Evolutionary conservation across 2,888 invertebrate genomes (phyloP).

Genomic region (Thelaira solivaga): DNA sequence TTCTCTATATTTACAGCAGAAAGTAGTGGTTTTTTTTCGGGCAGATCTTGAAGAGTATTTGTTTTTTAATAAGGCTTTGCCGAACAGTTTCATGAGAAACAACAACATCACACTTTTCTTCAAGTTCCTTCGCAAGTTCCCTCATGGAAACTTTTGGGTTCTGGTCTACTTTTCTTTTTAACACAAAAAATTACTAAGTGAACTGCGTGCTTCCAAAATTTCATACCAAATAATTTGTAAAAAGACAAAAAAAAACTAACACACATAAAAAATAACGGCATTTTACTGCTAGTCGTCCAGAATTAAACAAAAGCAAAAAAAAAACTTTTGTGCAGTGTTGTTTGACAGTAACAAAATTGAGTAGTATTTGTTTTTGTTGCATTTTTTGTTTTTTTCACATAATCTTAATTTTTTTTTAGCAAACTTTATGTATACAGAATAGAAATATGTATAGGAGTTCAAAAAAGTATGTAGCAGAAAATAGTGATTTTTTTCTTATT

Average conservation of each 20-base stretch:
- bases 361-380: no score
- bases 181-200: neutral
- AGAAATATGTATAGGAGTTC: no score
- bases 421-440: no score
- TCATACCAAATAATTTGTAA: neutral
- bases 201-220: neutral
- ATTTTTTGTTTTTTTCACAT: no score
- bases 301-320: neutral
- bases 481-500: no score
- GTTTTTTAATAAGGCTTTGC: slow-evolving; percentile 41
- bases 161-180: slow-evolving; percentile 45
- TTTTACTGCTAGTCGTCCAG: neutral
- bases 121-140: slow-evolving; percentile 49
- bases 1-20: slow-evolving; percentile 30
- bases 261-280: neutral
- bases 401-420: no score
- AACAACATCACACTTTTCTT: slow-evolving; percentile 39
- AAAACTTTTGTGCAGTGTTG: neutral
- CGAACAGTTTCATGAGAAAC: slow-evolving; percentile 59
- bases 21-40: slow-evolving; percentile 48
- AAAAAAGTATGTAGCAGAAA: no score
- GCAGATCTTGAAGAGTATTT: slow-evolving; percentile 57
- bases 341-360: neutral
- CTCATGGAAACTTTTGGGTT: slow-evolving; percentile 55
- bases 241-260: neutral